Conservation (phyloP, 1,140 invertebrate genomes). For the Drosophila baimaii region DNA sequence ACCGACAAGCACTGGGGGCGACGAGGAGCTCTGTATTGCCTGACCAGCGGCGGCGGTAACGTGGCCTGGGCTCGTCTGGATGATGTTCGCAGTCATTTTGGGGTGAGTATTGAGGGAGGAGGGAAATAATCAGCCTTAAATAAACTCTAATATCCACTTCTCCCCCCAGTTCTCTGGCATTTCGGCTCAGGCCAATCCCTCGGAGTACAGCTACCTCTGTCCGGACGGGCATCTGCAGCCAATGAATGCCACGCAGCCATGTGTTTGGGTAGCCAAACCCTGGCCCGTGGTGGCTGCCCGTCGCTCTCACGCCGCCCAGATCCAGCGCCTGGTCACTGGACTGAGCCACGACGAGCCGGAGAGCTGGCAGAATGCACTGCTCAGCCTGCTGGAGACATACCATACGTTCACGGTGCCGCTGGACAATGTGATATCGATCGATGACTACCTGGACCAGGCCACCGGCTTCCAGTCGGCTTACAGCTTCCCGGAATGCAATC, state of each 20-base stretch:
- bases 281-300: slow-evolving; percentile 89
- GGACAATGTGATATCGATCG: slow-evolving; percentile 85
- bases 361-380: slow-evolving; percentile 86
- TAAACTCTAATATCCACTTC: background rate
- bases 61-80: slow-evolving; percentile 91
- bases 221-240: slow-evolving; percentile 90
- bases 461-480: slow-evolving; percentile 87
- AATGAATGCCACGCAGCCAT: slow-evolving; percentile 86
- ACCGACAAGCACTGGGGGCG: slow-evolving; percentile 92
- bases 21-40: slow-evolving; percentile 90
- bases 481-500: slow-evolving; percentile 87
- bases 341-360: slow-evolving; percentile 76
- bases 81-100: slow-evolving; percentile 88
- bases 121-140: background rate
- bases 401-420: slow-evolving; percentile 84
- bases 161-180: slow-evolving; percentile 68
- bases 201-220: slow-evolving; percentile 90
- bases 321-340: slow-evolving; percentile 85
- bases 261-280: slow-evolving; percentile 91
- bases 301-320: slow-evolving; percentile 86
- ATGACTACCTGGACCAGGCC: slow-evolving; percentile 87
- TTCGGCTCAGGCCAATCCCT: slow-evolving; percentile 79
- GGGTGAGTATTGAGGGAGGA: slow-evolving; percentile 83
- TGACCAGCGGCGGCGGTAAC: slow-evolving; percentile 90
- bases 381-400: slow-evolving; percentile 86